Conservation (phyloP, 2,888 invertebrate species). For the Lochmaea capreae region DNA sequence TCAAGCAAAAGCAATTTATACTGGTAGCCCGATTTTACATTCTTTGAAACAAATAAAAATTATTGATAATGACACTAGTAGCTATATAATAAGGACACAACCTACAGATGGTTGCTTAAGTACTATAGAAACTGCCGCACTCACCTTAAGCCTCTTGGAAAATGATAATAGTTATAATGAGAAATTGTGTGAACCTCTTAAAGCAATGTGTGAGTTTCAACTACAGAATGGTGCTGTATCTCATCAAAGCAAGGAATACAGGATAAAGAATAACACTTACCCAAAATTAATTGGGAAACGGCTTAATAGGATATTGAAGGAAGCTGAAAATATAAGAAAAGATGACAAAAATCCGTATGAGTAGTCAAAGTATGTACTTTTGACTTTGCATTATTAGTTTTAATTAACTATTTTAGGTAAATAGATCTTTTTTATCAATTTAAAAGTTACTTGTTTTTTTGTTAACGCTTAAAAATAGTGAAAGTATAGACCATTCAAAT, state of each 20-base stretch:
- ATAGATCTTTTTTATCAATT: no score
- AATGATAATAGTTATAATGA: slow-evolving; percentile 73
- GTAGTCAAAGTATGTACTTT: neutral
- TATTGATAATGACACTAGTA: slow-evolving; percentile 77
- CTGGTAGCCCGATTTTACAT: slow-evolving; percentile 82
- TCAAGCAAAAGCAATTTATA: slow-evolving; percentile 92
- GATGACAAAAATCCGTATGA: neutral
- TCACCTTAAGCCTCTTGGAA: slow-evolving; percentile 84
- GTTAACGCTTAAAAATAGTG: no score
- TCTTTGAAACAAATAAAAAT: slow-evolving; percentile 85
- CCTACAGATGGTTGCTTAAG: slow-evolving; percentile 93
- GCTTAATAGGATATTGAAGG: slow-evolving; percentile 71
- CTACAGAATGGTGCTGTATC: slow-evolving; percentile 91
- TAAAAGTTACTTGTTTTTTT: no score
- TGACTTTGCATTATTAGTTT: neutral
- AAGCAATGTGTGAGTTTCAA: slow-evolving; percentile 87
- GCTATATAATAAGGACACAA: slow-evolving; percentile 93
- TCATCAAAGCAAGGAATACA: slow-evolving; percentile 92
- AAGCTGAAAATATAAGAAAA: slow-evolving; percentile 53
- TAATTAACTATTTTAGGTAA: no score
- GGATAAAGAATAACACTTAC: slow-evolving; percentile 82
- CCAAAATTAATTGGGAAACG: slow-evolving; percentile 84
- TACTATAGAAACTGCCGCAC: slow-evolving; percentile 88
- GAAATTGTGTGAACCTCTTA: slow-evolving; percentile 80
- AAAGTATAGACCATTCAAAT: no score